Conservation (phyloP, 1,140 invertebrate genomes). For the Drosophila saltans region DNA sequence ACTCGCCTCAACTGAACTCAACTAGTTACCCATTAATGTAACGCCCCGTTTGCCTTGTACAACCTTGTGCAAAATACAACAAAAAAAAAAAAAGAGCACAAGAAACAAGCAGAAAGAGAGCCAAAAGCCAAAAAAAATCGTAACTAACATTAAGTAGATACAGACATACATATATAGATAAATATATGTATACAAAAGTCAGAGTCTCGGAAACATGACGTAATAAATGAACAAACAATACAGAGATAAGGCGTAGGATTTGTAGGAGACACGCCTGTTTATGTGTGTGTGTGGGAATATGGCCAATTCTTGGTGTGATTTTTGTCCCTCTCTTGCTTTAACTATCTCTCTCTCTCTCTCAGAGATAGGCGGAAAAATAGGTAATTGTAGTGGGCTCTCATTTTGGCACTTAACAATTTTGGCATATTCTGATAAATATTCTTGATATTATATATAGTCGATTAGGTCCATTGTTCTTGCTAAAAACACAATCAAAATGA, state of each 20-base stretch:
- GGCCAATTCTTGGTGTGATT: conserved; percentile 68
- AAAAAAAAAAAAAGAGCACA: conserved; percentile 20
- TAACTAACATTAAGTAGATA: conserved; percentile 25
- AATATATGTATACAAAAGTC: conserved; percentile 5
- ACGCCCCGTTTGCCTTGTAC: conserved; percentile 79
- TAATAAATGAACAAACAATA: conserved; percentile 47
- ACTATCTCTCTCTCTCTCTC: neutral
- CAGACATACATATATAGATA: neutral
- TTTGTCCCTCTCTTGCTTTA: conserved; percentile 1
- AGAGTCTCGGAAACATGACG: conserved; percentile 51
- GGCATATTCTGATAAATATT: conserved; percentile 62
- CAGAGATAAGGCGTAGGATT: conserved; percentile 65
- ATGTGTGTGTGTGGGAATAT: conserved; percentile 67
- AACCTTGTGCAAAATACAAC: conserved; percentile 67
- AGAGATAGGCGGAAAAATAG: conserved; percentile 48
- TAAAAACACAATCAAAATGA: conserved; percentile 20
- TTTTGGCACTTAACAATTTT: conserved; percentile 57
- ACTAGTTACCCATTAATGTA: conserved; percentile 78
- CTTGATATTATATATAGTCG: conserved; percentile 34
- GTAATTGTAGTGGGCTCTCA: conserved; percentile 44
- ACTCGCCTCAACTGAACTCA: conserved; percentile 20
- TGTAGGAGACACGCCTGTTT: conserved; percentile 29
- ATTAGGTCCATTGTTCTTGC: conserved; percentile 20
- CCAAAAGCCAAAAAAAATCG: neutral
- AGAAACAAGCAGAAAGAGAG: conserved; percentile 7